Evolutionary conservation across 2,113 vertebrate genomes (phyloP).

Genomic region (Oxyura jamaicensis): DNA sequence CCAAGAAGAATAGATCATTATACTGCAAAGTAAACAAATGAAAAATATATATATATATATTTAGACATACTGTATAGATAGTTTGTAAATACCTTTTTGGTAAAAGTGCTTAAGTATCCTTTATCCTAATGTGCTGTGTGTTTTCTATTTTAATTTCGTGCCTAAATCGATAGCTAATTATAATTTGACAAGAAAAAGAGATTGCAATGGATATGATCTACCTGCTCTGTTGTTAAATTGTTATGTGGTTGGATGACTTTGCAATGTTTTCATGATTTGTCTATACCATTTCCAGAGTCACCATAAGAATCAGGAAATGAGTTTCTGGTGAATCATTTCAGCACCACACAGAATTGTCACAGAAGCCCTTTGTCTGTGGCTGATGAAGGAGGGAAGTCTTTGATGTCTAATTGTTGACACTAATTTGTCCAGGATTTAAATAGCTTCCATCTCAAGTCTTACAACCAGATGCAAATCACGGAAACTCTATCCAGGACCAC

Average conservation of each 20-base stretch:
- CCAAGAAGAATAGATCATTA: neutral
- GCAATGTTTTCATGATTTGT: conserved; percentile 13
- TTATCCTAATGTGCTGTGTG: conserved; percentile 62
- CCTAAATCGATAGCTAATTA: conserved; percentile 78
- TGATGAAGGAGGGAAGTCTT: neutral
- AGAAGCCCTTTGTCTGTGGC: neutral
- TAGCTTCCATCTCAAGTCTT: neutral
- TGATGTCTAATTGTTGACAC: neutral
- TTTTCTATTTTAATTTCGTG: conserved; percentile 71
- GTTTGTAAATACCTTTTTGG: conserved; percentile 65
- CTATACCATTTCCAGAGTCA: conserved; percentile 31
- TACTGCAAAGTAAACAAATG: conserved; percentile 14
- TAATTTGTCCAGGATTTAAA: neutral
- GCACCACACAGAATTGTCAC: neutral
- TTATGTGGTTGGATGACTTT: conserved; percentile 33
- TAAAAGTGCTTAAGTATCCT: conserved; percentile 75
- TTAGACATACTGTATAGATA: conserved; percentile 57
- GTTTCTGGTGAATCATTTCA: conserved; percentile 12
- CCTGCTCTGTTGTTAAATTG: conserved; percentile 49
- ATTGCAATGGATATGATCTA: conserved; percentile 58
- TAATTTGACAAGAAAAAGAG: conserved; percentile 70
- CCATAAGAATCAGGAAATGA: conserved; percentile 18
- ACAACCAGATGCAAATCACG: neutral
- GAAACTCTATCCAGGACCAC: neutral
- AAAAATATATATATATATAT: neutral